Base-by-base conservation (phyloP, 2,888 invertebrate genomes). In the Tetranychus piercei region DNA sequence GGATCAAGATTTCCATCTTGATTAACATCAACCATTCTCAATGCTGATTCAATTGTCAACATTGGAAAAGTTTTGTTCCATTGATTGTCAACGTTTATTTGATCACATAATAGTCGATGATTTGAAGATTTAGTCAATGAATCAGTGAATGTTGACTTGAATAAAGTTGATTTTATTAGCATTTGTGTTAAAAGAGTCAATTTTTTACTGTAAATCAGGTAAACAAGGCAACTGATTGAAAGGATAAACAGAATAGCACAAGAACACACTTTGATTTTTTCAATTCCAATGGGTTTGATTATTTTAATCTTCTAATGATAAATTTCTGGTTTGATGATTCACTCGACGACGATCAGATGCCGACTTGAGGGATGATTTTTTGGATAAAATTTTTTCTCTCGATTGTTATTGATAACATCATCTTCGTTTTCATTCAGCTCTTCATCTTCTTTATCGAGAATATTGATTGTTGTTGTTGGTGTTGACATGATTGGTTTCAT, bases 381-480 rank as follows among this genome's bases (percentile, higher is more conserved):
- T 67, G 8, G 67, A 18, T 22, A 6, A 67, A 22, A 8, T 67
- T 8, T 6, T 18, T 67, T 67, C 6, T 67, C 18, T 67, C 67
- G 67, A 20, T 67, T 67, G 20, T 6, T 67, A 8, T 67, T 18
- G 6, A 67, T 18, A 67, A 8, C 18, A 67, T 67, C n/a, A 67
- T 67, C 18, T 8, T 67, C 67, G 18, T 67, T 22, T 8, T 67
- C 67, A 22, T 67, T 18, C 18, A 6, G 8, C 67, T 67, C 67
- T 20, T 67, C n/a, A 20, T 67, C 67, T 20, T 67, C 93, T 0
- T 92, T 91, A 82, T 93, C 93, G 34, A 91, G 87, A 71, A 93
- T 89, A 77, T 88, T 87, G 0, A 94, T 89, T 4, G 86, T 86
- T 6, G 94, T 85, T 45, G 86, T 83, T 0, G 92, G 89, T 80